A percentile compares a stretch with the other conserved stretches of the same genome.
Evolutionary conservation across 1,140 invertebrate genomes (phyloP).

Genomic region (Hetaerina americana): DNA sequence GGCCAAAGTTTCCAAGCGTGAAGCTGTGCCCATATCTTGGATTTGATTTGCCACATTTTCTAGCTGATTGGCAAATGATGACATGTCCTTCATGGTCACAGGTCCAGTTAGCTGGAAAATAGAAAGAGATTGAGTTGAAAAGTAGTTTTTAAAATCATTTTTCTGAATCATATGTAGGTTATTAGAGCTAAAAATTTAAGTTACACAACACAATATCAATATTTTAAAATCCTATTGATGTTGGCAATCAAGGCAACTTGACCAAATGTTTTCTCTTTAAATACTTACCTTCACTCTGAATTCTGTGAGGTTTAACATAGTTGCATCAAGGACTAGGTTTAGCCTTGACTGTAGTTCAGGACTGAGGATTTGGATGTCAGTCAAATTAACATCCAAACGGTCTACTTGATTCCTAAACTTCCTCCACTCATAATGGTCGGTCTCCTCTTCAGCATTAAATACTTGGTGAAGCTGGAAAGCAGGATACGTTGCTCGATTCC

Average conservation of each 20-base stretch:
- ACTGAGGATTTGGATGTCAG: constrained; percentile 35
- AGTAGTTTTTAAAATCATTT: no score
- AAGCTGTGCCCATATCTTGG: constrained; percentile 45
- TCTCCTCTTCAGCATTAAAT: constrained; percentile 44
- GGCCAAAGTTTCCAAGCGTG: constrained; percentile 47
- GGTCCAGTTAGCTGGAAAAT: constrained; percentile 43
- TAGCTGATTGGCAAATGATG: constrained; percentile 56
- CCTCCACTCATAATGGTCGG: constrained; percentile 45
- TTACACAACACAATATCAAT: no score
- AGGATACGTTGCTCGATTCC: constrained; percentile 50
- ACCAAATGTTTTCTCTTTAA: no score
- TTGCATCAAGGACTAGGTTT: constrained; percentile 45
- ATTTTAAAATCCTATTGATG: no score
- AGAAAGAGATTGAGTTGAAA: no score
- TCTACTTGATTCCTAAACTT: constrained; percentile 36
- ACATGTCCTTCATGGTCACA: constrained; percentile 54
- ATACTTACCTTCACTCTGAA: constrained; percentile 33
- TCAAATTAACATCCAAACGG: constrained; percentile 32
- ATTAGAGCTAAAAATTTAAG: no score
- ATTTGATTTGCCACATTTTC: constrained; percentile 58
- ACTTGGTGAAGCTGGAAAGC: constrained; percentile 53
- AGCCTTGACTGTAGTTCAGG: constrained; percentile 42
- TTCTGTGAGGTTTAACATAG: constrained; percentile 50
- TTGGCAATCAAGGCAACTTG: no score
- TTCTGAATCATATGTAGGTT: no score